Percentiles rank a stretch among this genome's conserved stretches.
Evolutionary conservation across 2,888 invertebrate genomes (phyloP).

Genomic region (Carterocephalus palaemon): DNA sequence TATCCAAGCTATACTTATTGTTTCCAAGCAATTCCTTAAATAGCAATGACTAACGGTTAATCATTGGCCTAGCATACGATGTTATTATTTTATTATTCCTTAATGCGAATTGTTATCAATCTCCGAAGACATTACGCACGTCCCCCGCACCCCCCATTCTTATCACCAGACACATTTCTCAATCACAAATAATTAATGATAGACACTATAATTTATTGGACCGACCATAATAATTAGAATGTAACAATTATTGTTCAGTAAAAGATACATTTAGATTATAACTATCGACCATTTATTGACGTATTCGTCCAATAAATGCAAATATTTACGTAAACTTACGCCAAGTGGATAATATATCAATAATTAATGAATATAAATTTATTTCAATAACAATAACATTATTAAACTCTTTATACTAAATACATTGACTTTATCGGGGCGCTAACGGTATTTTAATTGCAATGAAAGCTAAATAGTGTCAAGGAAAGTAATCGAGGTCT

Average conservation of each 20-base stretch:
- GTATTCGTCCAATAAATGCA: slow-evolving; percentile 26
- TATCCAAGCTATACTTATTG: too few species aligned
- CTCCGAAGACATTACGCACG: slow-evolving; percentile 13
- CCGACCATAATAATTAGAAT: slow-evolving; percentile 69
- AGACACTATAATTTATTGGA: slow-evolving; percentile 61
- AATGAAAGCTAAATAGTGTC: too few species aligned
- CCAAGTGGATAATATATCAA: slow-evolving; percentile 15
- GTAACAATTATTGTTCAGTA: slow-evolving; percentile 71
- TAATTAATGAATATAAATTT: slow-evolving; percentile 20
- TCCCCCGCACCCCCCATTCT: slow-evolving; percentile 25
- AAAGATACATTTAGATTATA: slow-evolving; percentile 65
- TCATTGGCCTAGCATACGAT: background rate
- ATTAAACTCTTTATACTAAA: background rate
- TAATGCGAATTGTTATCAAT: slow-evolving; percentile 5
- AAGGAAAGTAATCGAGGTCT: too few species aligned
- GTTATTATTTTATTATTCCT: slow-evolving; percentile 6
- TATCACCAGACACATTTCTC: slow-evolving; percentile 63
- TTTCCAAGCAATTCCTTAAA: too few species aligned
- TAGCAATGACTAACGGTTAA: too few species aligned
- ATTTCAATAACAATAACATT: slow-evolving; percentile 22
- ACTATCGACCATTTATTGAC: slow-evolving; percentile 27
- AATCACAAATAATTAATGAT: slow-evolving; percentile 65
- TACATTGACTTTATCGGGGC: background rate
- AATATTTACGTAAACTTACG: slow-evolving; percentile 26
- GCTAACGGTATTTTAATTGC: background rate